Evolutionary conservation across 2,113 vertebrate species (phyloP), one percentile per base, ranked within the genome.

Genomic region (Gadus macrocephalus): DNA sequence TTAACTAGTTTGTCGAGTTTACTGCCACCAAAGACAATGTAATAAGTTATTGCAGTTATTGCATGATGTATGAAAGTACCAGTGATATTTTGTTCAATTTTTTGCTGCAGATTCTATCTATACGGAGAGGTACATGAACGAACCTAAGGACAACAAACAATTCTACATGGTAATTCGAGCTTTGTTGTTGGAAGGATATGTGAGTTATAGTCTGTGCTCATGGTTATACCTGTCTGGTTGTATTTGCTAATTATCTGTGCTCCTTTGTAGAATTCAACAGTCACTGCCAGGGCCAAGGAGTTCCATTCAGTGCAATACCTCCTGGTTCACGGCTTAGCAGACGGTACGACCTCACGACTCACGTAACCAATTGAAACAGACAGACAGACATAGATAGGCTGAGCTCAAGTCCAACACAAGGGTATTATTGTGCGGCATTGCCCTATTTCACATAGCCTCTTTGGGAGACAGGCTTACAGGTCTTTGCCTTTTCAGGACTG

Each of bases 281-380:
- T 99, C 78, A 98, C 93, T 78, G 93, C 80, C 76, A 92, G 94
- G 89, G 97, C 96, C 78, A 91, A 91, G 87, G 93, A 98, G 70
- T 99, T 99, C 92, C 93, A 93, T 78, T 84, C 91, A 31, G 96
- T 99, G 76, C 79, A 96, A 15, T 99, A 98, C 86, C 95, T 99
- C 69, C 94, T 99, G 85, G 89, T 99, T 90, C 97, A 99, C 72
- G 97, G 97, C 86, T 98, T 96, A 79, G 97, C 97, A 89, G 97
- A 99, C 85, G 97, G 96, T 99, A 87, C 95, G 94, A 87, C 6
- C 22, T 25, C 27, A 31, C 16, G 15, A 16, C 17, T 63, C 27
- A 15, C 9, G 4, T 20, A 12, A 60, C 17, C 58, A 8, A 8
- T 20, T 17, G 5, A 60, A n/a, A 60, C 42, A 60, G 8, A 59